Percentiles rank a stretch among this genome's conserved stretches.
phyloP scores from a whole-genome alignment of 2,113 vertebrate genomes.

The Chiloscyllium plagiosum region DNA sequence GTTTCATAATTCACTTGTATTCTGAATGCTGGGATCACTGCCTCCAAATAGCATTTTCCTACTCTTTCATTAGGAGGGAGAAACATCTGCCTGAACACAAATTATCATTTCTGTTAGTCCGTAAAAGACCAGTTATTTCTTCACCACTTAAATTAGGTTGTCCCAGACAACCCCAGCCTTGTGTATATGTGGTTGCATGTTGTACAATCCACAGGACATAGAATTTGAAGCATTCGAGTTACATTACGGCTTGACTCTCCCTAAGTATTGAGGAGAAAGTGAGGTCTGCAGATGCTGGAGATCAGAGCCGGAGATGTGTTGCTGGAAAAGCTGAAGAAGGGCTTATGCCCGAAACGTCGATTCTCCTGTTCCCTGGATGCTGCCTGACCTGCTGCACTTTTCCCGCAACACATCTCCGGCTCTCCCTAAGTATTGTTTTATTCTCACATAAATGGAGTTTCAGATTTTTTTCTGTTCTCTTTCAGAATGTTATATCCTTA shows the following conservation, averaged over 20 bases:
- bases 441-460: background rate
- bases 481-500: background rate
- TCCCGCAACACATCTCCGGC: too few relatives aligned
- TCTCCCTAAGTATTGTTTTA: background rate
- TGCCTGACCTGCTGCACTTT: too few relatives aligned
- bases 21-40: background rate
- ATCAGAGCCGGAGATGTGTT: too few relatives aligned
- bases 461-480: background rate
- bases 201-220: background rate
- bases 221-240: background rate
- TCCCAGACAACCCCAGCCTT: background rate
- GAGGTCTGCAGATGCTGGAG: too few relatives aligned
- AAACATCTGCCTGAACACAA: background rate
- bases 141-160: background rate
- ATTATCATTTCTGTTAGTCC: background rate
- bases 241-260: background rate
- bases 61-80: constrained; percentile 4
- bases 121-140: background rate
- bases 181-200: background rate
- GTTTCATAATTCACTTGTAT: background rate
- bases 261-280: too few relatives aligned
- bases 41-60: background rate
- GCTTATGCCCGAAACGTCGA: too few relatives aligned
- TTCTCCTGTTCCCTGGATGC: too few relatives aligned
- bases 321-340: too few relatives aligned